Percentiles rank a stretch among this genome's conserved stretches.
phyloP scores from a whole-genome alignment of 2,113 vertebrate genomes.

The Macrotis lagotis region DNA sequence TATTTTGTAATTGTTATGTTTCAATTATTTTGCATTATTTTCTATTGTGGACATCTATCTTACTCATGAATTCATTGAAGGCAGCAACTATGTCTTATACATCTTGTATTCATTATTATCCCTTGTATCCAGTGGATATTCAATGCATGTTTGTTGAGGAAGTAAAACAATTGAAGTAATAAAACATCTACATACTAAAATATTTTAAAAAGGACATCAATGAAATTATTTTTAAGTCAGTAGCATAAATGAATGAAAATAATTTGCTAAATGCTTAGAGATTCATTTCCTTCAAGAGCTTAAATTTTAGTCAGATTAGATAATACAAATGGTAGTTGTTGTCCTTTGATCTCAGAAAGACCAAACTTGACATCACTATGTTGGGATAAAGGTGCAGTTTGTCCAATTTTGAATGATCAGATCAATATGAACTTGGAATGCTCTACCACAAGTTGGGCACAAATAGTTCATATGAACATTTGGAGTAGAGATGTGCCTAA shows the following conservation, averaged over 20 bases:
- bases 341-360: too few relatives aligned
- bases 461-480: too few relatives aligned
- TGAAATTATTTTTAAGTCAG: not conserved
- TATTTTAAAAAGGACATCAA: conserved; percentile 17
- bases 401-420: too few relatives aligned
- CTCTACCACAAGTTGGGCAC: too few relatives aligned
- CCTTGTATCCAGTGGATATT: not conserved
- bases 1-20: too few relatives aligned
- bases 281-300: not conserved
- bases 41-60: not conserved
- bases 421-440: too few relatives aligned
- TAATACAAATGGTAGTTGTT: not conserved
- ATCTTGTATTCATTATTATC: not conserved
- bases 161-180: conserved; percentile 36
- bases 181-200: not conserved
- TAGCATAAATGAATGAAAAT: too few relatives aligned
- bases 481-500: too few relatives aligned
- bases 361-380: too few relatives aligned
- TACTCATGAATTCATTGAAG: conserved; percentile 16
- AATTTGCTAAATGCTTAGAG: not conserved
- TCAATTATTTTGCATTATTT: too few relatives aligned
- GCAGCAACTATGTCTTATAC: not conserved
- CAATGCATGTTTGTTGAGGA: not conserved
- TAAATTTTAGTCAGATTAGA: not conserved
- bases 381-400: too few relatives aligned